Conservation (phyloP, 2,797 vertebrate genomes). For the Balearica regulorum region DNA sequence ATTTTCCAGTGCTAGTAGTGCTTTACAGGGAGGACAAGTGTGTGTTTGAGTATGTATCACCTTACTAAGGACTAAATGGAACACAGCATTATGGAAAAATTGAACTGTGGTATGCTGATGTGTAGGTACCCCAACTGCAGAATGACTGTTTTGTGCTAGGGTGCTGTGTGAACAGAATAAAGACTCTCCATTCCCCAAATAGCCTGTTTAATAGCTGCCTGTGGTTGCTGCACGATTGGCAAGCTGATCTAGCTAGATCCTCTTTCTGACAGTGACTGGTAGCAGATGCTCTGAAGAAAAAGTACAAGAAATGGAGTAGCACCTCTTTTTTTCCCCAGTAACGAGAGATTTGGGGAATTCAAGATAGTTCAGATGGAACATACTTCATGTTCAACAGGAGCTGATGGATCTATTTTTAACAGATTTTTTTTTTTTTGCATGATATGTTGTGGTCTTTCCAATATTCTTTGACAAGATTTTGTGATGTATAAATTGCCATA, state of each 20-base stretch:
- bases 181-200: not conserved
- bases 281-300: not conserved
- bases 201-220: not conserved
- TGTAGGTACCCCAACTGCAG: not conserved
- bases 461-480: not conserved
- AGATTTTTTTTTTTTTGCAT: not conserved
- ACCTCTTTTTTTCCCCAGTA: not conserved
- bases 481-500: not conserved
- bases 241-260: not conserved
- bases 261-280: not conserved
- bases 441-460: not conserved
- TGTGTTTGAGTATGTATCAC: not conserved
- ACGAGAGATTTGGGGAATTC: not conserved
- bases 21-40: not conserved
- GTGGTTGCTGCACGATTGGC: not conserved
- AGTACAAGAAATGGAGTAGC: not conserved
- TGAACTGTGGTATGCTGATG: fast-evolving
- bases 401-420: not conserved
- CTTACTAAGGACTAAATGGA: not conserved
- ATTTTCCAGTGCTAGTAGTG: not conserved
- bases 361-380: not conserved
- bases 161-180: not conserved
- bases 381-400: not conserved
- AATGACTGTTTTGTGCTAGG: not conserved
- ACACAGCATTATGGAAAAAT: not conserved